Percentiles rank a stretch among this genome's conserved stretches.
phyloP scores from a whole-genome alignment of 2,797 vertebrate species.

The Orientallactaga sibirica region DNA sequence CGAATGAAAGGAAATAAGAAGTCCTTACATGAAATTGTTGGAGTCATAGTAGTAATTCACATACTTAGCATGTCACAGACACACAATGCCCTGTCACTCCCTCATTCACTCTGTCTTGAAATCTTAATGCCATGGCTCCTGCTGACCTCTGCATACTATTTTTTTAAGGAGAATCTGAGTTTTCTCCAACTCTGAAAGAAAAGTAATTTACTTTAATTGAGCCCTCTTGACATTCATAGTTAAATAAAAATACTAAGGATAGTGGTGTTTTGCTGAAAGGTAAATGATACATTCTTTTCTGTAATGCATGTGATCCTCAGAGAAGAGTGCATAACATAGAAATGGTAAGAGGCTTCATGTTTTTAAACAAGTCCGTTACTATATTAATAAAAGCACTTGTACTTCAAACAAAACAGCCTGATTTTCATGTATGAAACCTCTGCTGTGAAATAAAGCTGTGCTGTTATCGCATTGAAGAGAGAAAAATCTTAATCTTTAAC shows the following conservation, averaged over 20 bases:
- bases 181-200: conserved; percentile 21
- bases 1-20: conserved; percentile 8
- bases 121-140: neutral
- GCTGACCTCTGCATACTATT: conserved; percentile 49
- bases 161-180: conserved; percentile 42
- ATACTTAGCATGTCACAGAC: neutral
- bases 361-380: conserved; percentile 42
- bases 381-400: conserved; percentile 48
- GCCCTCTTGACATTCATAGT: conserved; percentile 36
- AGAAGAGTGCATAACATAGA: neutral
- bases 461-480: neutral
- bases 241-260: conserved; percentile 36
- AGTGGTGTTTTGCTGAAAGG: conserved; percentile 3
- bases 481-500: neutral
- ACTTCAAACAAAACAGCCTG: neutral
- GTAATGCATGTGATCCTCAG: neutral
- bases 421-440: conserved; percentile 37
- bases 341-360: conserved; percentile 58
- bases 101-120: neutral
- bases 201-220: conserved; percentile 43
- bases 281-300: conserved; percentile 21
- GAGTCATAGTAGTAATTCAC: conserved; percentile 26
- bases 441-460: neutral
- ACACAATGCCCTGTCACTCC: neutral
- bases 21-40: conserved; percentile 42